phyloP scores from a whole-genome alignment of 1,140 invertebrate species.

The Rhagoletis zephyria region DNA sequence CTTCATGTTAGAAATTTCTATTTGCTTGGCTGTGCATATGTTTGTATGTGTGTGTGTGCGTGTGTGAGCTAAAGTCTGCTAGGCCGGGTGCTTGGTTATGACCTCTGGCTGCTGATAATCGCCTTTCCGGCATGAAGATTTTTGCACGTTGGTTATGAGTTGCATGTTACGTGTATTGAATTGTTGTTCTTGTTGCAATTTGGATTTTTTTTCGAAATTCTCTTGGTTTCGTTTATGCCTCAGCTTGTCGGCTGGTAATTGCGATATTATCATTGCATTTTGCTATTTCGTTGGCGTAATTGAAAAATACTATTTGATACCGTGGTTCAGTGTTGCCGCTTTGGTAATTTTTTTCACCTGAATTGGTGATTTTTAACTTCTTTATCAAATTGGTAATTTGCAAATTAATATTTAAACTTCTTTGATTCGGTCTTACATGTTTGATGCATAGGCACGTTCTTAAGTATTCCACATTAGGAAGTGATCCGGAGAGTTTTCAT shows the following conservation, averaged over 20 bases:
- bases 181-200: conserved; percentile 1
- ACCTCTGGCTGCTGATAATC: conserved; percentile 32
- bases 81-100: background rate
- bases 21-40: background rate
- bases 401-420: no score
- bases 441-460: no score
- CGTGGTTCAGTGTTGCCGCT: no score
- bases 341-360: no score
- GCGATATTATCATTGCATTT: conserved; percentile 45
- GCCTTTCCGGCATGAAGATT: background rate
- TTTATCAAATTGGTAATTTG: no score
- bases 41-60: background rate
- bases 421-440: background rate
- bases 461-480: no score
- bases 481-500: no score
- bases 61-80: background rate
- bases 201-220: background rate
- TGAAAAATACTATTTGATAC: background rate
- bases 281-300: background rate
- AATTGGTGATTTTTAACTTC: no score
- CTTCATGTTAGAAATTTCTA: background rate
- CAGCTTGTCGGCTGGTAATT: background rate
- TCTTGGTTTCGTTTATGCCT: background rate
- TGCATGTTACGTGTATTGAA: background rate
- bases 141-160: background rate